Base-by-base conservation (phyloP, 1,140 invertebrate species). In the Ptiloglossa arizonensis region DNA sequence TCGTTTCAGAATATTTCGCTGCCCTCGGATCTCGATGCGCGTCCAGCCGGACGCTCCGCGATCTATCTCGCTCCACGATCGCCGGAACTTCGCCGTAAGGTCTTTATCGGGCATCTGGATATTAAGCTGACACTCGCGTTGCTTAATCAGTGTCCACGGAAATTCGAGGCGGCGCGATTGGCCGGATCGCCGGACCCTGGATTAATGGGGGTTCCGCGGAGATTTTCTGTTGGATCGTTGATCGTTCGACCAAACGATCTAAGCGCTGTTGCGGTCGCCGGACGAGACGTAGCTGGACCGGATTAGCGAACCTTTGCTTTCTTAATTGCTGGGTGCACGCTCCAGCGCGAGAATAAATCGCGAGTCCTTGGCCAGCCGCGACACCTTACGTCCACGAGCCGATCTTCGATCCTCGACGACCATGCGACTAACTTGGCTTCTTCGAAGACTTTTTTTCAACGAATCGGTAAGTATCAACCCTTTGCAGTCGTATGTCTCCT, bases 1-100 rank as follows among this genome's bases (percentile, higher is more conserved):
- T 85, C 64, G 77, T 85, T 74, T 80, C 69, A 27, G 63, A 67
- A 59, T 54, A 69, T 64, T 81, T 63, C 54, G 54, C 56, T 66
- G 52, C 59, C 13, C 50, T 48, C 32, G 67, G 32, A 63, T 64
- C 60, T 63, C 38, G 68, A 81, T 67, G 64, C 54, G 46, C 35
- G 48, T 52, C 27, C 35, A n/a, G 24, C n/a, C 22, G 24, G 57
- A 48, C 35, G 48, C 19, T 29, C 54, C 41, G 41, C 54, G 54
- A 76, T 76, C 73, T 57, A 76, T 76, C 73, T 76, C 54, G 72
- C n/a, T 13, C 50, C 52, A n/a, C 52, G 73, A 68, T 57, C 73
- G 63, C 54, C 62, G 48, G 50, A 67, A 48, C 62, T 44, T 32
- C 8, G 35, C 13, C 44, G 52, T 76, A 76, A 76, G 52, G 73